A percentile compares a stretch with the other conserved stretches of the same genome.
Conservation (phyloP, 2,888 invertebrate genomes). For the Eupithecia subumbrata region DNA sequence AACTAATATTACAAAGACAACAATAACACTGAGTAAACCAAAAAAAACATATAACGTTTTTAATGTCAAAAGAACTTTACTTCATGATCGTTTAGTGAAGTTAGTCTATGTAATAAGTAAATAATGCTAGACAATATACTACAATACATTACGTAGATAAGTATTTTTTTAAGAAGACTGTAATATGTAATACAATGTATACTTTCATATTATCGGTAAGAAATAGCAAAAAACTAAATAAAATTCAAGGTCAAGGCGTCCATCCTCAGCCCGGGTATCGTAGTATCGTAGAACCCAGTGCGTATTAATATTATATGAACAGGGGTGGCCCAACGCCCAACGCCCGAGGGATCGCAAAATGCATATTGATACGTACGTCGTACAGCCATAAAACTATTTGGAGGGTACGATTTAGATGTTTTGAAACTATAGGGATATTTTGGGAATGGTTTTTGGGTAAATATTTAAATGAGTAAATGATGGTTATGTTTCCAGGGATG, state of each 20-base stretch:
- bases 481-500: background rate
- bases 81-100: too few species aligned
- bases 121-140: too few species aligned
- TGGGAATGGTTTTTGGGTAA: slow-evolving; percentile 2
- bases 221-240: background rate
- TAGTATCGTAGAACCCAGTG: background rate
- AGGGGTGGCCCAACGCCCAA: slow-evolving; percentile 44
- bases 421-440: slow-evolving; percentile 20
- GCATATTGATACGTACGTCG: slow-evolving; percentile 36
- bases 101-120: too few species aligned
- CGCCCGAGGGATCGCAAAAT: slow-evolving; percentile 38
- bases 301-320: slow-evolving; percentile 61
- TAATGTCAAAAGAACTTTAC: too few species aligned
- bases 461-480: slow-evolving; percentile 5
- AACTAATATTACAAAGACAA: too few species aligned
- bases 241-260: slow-evolving; percentile 5
- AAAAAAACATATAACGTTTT: too few species aligned
- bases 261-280: background rate
- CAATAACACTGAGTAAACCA: too few species aligned
- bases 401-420: slow-evolving; percentile 30
- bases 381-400: slow-evolving; percentile 29
- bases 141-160: too few species aligned
- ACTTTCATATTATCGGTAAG: too few species aligned
- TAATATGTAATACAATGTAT: too few species aligned
- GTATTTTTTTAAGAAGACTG: too few species aligned